Conservation (phyloP, 2,797 vertebrate genomes). For the Gallirallus australis region DNA sequence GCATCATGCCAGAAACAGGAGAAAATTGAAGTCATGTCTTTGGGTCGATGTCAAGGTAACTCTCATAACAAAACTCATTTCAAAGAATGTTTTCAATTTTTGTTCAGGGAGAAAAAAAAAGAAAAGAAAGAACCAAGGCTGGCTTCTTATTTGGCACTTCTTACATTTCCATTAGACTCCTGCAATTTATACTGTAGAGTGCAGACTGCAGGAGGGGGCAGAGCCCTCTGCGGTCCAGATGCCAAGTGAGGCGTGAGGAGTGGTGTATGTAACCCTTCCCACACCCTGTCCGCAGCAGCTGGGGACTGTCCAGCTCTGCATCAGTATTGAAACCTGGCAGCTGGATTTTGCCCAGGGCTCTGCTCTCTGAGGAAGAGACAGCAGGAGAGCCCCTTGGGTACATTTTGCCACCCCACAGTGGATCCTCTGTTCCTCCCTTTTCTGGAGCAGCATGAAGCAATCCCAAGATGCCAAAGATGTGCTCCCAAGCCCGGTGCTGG, state of each 20-base stretch:
- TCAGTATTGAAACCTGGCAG: neutral
- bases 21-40: conserved; percentile 98
- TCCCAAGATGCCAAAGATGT: neutral
- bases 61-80: conserved; percentile 76
- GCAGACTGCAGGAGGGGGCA: neutral
- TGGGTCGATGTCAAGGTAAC: conserved; percentile 99
- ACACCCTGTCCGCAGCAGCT: neutral
- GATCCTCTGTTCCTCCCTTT: neutral
- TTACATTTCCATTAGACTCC: conserved; percentile 31
- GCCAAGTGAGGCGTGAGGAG: fast-evolving
- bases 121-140: neutral
- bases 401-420: neutral
- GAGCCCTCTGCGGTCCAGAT: neutral
- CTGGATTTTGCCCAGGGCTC: neutral
- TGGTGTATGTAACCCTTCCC: neutral
- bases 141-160: conserved; percentile 46
- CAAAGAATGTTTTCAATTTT: conserved; percentile 75
- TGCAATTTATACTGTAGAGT: neutral
- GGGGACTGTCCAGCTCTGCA: neutral
- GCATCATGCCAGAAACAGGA: conserved; percentile 99
- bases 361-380: neutral
- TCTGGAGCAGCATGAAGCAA: neutral
- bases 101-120: conserved; percentile 5
- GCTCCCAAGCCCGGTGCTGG: neutral
- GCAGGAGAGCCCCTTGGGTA: neutral